phyloP scores from a whole-genome alignment of 2,888 invertebrate species.

The Eupeodes luniger region DNA sequence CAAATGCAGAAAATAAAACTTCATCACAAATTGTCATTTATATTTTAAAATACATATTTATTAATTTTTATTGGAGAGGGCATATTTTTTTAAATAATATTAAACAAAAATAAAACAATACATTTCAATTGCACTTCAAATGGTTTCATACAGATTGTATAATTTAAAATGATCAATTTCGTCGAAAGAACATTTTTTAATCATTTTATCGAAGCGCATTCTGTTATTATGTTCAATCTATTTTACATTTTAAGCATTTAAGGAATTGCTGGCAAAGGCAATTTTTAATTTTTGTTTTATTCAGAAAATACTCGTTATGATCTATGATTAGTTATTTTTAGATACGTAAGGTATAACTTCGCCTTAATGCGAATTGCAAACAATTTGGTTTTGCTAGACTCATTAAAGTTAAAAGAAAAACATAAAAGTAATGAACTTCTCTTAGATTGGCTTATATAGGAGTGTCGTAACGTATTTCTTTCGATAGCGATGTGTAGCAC shows the following conservation, averaged over 20 bases:
- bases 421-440: not conserved
- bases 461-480: slow-evolving; percentile 99
- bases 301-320: slow-evolving; percentile 40
- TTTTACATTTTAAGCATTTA: slow-evolving; percentile 34
- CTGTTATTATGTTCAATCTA: slow-evolving; percentile 8
- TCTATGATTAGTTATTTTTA: slow-evolving; percentile 14
- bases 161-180: slow-evolving; percentile 17
- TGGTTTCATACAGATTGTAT: slow-evolving; percentile 34
- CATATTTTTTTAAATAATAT: slow-evolving; percentile 43
- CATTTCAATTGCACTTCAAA: slow-evolving; percentile 40
- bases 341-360: slow-evolving; percentile 15
- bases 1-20: not conserved
- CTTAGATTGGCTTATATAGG: slow-evolving; percentile 97
- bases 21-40: not conserved
- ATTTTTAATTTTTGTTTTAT: not conserved
- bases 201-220: slow-evolving; percentile 27
- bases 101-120: slow-evolving; percentile 33
- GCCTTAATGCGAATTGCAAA: slow-evolving; percentile 32
- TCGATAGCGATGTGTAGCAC: slow-evolving; percentile 98
- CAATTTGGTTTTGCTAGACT: slow-evolving; percentile 43
- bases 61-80: slow-evolving; percentile 42
- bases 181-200: not conserved
- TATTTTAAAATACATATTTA: slow-evolving; percentile 47
- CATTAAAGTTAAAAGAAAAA: not conserved
- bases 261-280: slow-evolving; percentile 5